phyloP scores from a whole-genome alignment of 37 sponge, comb jelly and placozoan species.

The Amphimedon queenslandica region DNA sequence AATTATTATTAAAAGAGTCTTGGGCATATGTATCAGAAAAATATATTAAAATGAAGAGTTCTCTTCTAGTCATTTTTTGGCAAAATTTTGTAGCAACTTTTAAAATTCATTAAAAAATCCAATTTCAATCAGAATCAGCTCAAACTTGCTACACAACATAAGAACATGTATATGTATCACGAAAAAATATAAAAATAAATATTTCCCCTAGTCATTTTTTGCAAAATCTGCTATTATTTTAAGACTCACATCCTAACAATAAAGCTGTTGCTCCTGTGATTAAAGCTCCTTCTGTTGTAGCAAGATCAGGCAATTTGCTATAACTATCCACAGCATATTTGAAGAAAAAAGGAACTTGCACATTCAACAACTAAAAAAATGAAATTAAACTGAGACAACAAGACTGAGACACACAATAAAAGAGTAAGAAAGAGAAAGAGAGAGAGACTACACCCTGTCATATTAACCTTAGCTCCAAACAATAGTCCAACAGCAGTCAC shows the following conservation, averaged over 20 bases:
- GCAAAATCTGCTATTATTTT: too few relatives aligned
- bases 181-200: too few relatives aligned
- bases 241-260: constrained; percentile 77
- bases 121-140: too few relatives aligned
- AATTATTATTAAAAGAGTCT: too few relatives aligned
- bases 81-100: too few relatives aligned
- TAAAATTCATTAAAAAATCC: too few relatives aligned
- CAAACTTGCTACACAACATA: too few relatives aligned
- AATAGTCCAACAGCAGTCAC: constrained; percentile 71
- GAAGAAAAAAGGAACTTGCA: constrained; percentile 91
- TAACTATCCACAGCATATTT: constrained; percentile 85
- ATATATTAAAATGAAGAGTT: too few relatives aligned
- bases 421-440: constrained; percentile 12
- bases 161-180: too few relatives aligned
- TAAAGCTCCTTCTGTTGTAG: constrained; percentile 63
- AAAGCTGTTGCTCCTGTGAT: constrained; percentile 77
- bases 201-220: too few relatives aligned
- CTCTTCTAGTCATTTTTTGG: too few relatives aligned
- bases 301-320: constrained; percentile 46
- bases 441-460: neutral
- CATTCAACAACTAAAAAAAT: constrained; percentile 66
- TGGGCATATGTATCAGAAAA: too few relatives aligned
- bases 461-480: constrained; percentile 67
- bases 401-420: neutral
- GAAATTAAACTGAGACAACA: constrained; percentile 11